Percentiles rank a stretch among this genome's conserved stretches.
Evolutionary conservation across 2,797 vertebrate genomes (phyloP).

Genomic region (Leptodactylus fallax): DNA sequence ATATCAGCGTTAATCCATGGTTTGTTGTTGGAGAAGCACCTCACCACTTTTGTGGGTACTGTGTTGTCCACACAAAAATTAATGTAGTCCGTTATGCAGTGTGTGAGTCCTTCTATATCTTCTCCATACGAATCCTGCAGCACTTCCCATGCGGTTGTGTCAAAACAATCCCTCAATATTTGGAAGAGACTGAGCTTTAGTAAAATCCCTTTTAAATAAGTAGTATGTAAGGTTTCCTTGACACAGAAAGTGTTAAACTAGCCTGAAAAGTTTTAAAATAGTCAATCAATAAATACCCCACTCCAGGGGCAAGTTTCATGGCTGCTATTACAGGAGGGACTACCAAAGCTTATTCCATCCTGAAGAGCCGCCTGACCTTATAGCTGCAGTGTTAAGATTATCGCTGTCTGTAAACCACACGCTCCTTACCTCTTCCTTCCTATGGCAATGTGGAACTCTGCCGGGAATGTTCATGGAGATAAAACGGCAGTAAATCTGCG

Average conservation of each 20-base stretch:
- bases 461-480: conserved; percentile 47
- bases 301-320: conserved; percentile 16
- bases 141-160: too few relatives aligned
- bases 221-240: neutral
- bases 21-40: too few relatives aligned
- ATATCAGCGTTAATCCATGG: too few relatives aligned
- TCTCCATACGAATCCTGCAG: too few relatives aligned
- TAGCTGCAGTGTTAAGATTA: conserved; percentile 28
- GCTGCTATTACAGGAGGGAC: conserved; percentile 19
- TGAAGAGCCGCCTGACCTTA: conserved; percentile 23
- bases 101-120: too few relatives aligned
- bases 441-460: conserved; percentile 45
- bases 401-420: conserved; percentile 2
- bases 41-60: too few relatives aligned
- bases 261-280: neutral
- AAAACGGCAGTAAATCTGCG: conserved; percentile 55
- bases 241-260: conserved; percentile 8
- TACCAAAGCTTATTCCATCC: neutral
- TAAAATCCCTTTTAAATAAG: too few relatives aligned
- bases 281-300: conserved; percentile 30
- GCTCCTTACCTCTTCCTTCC: conserved; percentile 25
- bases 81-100: too few relatives aligned
- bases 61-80: too few relatives aligned
- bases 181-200: too few relatives aligned
- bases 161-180: too few relatives aligned